phyloP scores from a whole-genome alignment of 2,888 invertebrate species.

The Hedya salicella region DNA sequence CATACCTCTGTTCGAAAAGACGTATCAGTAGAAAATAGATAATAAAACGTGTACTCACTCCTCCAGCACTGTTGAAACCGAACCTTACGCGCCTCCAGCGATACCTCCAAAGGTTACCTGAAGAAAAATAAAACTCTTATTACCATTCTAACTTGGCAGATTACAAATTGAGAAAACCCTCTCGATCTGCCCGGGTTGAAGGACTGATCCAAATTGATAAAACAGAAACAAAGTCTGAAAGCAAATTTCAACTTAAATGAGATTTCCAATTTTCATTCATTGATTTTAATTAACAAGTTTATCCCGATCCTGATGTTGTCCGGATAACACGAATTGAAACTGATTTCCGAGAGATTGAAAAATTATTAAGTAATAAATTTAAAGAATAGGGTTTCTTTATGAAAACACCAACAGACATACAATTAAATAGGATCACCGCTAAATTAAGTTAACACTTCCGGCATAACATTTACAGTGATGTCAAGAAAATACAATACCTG shows the following conservation, averaged over 20 bases:
- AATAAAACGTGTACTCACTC: slow-evolving; percentile 28
- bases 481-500: too few relatives aligned
- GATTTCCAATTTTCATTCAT: slow-evolving; percentile 11
- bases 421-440: too few relatives aligned
- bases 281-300: slow-evolving; percentile 7
- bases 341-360: neutral
- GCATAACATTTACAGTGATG: too few relatives aligned
- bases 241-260: slow-evolving; percentile 19
- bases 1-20: too few relatives aligned
- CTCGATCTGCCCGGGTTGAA: neutral
- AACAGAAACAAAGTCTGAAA: slow-evolving; percentile 1
- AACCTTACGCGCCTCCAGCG: slow-evolving; percentile 17
- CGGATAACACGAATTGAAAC: neutral
- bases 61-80: slow-evolving; percentile 38
- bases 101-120: slow-evolving; percentile 24
- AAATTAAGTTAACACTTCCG: too few relatives aligned
- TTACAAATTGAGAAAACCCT: slow-evolving; percentile 8
- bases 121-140: slow-evolving; percentile 25
- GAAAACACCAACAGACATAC: too few relatives aligned
- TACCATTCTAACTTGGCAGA: slow-evolving; percentile 21
- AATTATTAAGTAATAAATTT: neutral
- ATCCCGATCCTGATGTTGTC: neutral
- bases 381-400: neutral
- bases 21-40: neutral
- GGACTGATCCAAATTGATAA: neutral